phyloP scores from a whole-genome alignment of 1,140 invertebrate genomes.

The Drosophila lacertosa region DNA sequence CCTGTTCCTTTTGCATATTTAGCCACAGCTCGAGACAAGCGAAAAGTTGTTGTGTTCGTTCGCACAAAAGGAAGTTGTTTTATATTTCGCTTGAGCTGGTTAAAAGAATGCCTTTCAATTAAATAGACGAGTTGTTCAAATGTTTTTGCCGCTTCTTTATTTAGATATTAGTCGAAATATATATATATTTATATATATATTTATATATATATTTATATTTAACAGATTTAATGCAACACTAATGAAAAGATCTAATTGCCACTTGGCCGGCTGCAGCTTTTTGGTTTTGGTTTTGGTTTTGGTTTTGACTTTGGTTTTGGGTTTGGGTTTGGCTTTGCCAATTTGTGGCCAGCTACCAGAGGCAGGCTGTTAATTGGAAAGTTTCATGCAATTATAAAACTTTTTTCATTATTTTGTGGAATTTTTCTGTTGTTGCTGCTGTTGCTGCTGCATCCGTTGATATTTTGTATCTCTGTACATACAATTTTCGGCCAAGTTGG shows the following conservation, averaged over 20 bases:
- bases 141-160: neutral
- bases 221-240: conserved; percentile 50
- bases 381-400: conserved; percentile 81
- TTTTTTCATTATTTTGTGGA: conserved; percentile 78
- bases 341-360: conserved; percentile 60
- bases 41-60: conserved; percentile 58
- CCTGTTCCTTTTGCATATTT: conserved; percentile 35
- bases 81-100: conserved; percentile 72
- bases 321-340: conserved; percentile 27
- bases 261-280: conserved; percentile 38
- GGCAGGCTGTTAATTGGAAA: conserved; percentile 81
- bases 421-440: conserved; percentile 46
- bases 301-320: conserved; percentile 21
- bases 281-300: conserved; percentile 10
- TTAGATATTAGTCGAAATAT: conserved; percentile 11
- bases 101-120: conserved; percentile 77
- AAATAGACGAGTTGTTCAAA: conserved; percentile 57
- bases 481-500: conserved; percentile 67
- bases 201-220: conserved; percentile 22
- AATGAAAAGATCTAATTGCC: conserved; percentile 71
- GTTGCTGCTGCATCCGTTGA: conserved; percentile 50
- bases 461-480: conserved; percentile 69
- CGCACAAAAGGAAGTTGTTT: conserved; percentile 75
- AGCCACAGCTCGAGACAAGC: conserved; percentile 49
- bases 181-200: neutral